Evolutionary conservation across 1,140 invertebrate genomes (phyloP), one percentile per base, ranked within the genome.

Genomic region (Drosophila ogumai): DNA sequence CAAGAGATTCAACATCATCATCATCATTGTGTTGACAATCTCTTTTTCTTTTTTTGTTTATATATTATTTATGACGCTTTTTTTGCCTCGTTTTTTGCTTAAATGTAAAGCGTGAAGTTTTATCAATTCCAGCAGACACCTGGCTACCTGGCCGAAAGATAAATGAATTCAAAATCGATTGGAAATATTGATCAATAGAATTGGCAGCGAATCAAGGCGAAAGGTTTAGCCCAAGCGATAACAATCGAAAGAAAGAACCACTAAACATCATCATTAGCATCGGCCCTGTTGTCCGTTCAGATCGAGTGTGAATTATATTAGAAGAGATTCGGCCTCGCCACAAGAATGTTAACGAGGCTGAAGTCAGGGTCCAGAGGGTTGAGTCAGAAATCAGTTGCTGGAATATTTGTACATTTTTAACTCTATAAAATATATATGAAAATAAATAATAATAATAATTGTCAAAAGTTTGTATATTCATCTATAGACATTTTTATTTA

Each of bases 101-200:
- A 50, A 72, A 72, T 50, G 68, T 57, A 32, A 59, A 72, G 68
- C 66, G 66, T 72, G 68, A 72, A 72, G 68, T 50, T 72, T 72
- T 72, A 72, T 72, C 68, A 72, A 72, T 59, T 72, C 54, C 36
- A 40, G 36, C 52, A 72, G 67, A 72, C 68, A 72, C 68, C 68
- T 72, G 68, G 68, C 68, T 71, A 72, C 52, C 52, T 47, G 36
- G 38, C 12, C 65, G 28, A 46, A 57, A 68, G 43, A 72, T 46
- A 64, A 69, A 78, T 43, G 49, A 78, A 68, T 74, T 71, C 66
- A 58, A 55, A 77, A 78, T 52, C 65, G 44, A 34, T 77, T 61
- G 47, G 47, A 79, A 75, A 71, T 85, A 75, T 75, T 86, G 61
- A 71, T 86, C 82, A 84, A 72, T 73, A 85, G 75, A 64, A 63